phyloP scores from a whole-genome alignment of 2,797 vertebrate species.

The Setipinna tenuifilis region DNA sequence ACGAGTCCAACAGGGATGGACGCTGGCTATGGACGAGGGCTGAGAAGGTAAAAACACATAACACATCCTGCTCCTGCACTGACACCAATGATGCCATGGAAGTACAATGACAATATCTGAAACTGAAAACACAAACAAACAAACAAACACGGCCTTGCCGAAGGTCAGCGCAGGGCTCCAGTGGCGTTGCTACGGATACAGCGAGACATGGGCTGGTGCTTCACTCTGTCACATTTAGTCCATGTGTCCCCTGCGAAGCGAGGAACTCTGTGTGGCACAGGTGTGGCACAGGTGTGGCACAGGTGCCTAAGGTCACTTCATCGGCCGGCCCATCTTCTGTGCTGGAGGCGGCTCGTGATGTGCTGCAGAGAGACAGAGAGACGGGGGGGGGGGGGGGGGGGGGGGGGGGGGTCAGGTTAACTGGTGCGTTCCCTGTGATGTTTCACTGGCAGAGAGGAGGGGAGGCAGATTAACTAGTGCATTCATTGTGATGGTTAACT shows the following conservation, averaged over 20 bases:
- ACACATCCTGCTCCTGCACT: not conserved
- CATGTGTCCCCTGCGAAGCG: not conserved
- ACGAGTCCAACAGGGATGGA: not conserved
- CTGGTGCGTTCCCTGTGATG: not conserved
- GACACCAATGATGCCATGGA: not conserved
- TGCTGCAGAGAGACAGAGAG: constrained; percentile 53
- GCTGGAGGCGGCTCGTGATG: constrained; percentile 62
- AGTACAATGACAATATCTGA: not conserved
- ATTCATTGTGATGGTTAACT: too few relatives aligned
- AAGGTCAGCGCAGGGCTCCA: not conserved
- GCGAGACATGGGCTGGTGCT: not conserved
- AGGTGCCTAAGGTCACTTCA: constrained; percentile 64
- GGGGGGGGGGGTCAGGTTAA: too few relatives aligned
- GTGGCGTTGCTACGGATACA: not conserved
- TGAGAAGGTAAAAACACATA: not conserved
- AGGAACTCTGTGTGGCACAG: not conserved
- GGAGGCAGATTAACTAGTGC: too few relatives aligned
- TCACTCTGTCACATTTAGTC: not conserved
- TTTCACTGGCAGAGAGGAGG: not conserved
- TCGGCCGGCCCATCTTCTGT: constrained; percentile 65
- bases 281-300: not conserved
- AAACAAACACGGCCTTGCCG: not conserved
- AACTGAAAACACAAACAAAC: not conserved
- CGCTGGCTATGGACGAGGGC: not conserved
- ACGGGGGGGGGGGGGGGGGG: too few relatives aligned